phyloP scores from a whole-genome alignment of 1,140 invertebrate species.

The Eupeodes corollae region DNA sequence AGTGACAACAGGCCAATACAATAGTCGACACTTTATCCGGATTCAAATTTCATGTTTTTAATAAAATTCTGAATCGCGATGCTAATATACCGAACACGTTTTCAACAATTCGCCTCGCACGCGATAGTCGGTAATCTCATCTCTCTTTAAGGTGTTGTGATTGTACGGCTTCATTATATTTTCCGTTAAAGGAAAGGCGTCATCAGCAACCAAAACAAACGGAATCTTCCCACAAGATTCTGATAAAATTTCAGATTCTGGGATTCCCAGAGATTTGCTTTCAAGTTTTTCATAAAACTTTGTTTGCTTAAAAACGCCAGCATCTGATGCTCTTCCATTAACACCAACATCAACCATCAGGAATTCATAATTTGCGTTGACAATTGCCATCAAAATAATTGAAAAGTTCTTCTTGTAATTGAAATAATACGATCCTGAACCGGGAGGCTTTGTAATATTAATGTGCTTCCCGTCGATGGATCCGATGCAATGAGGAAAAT shows the following conservation, averaged over 20 bases:
- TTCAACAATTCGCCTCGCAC: constrained; percentile 31
- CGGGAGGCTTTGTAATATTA: no score
- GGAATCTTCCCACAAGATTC: constrained; percentile 10
- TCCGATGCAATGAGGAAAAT: no score
- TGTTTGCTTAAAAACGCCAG: constrained; percentile 17
- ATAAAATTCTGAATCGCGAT: constrained; percentile 37
- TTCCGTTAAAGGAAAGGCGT: constrained; percentile 27
- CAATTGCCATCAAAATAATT: no score
- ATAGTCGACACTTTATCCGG: not conserved
- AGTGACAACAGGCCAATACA: no score
- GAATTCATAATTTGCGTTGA: no score
- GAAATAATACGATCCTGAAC: no score
- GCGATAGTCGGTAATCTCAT: constrained; percentile 35
- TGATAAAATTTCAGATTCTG: constrained; percentile 11
- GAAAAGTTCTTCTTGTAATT: no score
- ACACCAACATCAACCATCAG: constrained; percentile 23
- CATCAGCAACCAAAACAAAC: constrained; percentile 37
- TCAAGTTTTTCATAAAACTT: constrained; percentile 12
- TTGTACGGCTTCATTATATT: constrained; percentile 32
- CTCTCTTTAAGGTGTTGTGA: constrained; percentile 9
- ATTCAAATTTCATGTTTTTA: constrained; percentile 18
- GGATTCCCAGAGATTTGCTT: constrained; percentile 15
- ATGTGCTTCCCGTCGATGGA: no score
- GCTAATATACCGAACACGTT: no score
- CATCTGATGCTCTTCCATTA: constrained; percentile 29